Evolutionary conservation across 2,113 vertebrate genomes (phyloP).

Genomic region (Alexandromys fortis): DNA sequence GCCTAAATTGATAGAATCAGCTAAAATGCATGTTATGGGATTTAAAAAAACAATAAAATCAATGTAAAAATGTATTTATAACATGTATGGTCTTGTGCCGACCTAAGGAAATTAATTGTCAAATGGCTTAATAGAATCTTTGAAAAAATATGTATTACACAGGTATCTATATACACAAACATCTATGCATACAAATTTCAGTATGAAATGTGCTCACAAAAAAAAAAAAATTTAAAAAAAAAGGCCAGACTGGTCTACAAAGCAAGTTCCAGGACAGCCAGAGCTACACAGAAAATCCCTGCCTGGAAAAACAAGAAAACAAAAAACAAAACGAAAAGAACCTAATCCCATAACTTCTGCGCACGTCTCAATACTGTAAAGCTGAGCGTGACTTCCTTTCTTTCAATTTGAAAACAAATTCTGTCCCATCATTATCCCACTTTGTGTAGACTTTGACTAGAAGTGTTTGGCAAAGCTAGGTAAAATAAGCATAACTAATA

Average conservation of each 20-base stretch:
- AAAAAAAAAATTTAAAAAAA: no score
- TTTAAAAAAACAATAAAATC: slow-evolving; percentile 45
- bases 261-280: neutral
- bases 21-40: slow-evolving; percentile 9
- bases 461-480: neutral
- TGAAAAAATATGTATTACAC: neutral
- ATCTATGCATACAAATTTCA: neutral
- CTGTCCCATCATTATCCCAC: neutral
- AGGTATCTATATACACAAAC: neutral
- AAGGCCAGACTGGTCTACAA: neutral
- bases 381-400: neutral
- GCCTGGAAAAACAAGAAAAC: neutral
- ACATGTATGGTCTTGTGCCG: neutral
- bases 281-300: neutral
- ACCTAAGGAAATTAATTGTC: slow-evolving; percentile 48
- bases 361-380: neutral
- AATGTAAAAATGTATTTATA: neutral
- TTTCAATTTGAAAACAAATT: slow-evolving; percentile 25
- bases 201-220: neutral
- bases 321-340: neutral
- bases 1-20: slow-evolving; percentile 15
- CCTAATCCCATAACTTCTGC: neutral
- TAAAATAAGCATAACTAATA: slow-evolving; percentile 2
- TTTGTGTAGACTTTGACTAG: neutral
- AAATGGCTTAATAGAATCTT: slow-evolving; percentile 20